Conservation (phyloP, 64 coral and sea anemone species). For the Stylophora pistillata region DNA sequence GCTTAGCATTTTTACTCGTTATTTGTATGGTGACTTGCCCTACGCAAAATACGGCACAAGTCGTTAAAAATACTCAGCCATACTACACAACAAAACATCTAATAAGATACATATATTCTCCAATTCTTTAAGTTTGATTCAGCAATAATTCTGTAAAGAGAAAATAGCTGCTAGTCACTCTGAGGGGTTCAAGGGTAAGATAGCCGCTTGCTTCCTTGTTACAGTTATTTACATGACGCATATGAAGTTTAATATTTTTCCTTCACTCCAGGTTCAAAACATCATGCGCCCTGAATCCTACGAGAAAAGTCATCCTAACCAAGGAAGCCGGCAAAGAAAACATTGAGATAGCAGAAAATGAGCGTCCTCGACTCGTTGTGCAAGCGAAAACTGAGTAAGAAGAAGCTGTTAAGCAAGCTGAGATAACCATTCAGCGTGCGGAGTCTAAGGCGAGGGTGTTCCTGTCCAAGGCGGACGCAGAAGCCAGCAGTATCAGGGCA, state of each 20-base stretch:
- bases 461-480: conserved; percentile 63
- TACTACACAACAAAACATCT: too few species aligned
- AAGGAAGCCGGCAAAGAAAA: conserved; percentile 87
- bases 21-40: too few species aligned
- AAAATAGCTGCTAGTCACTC: too few species aligned
- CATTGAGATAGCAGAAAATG: conserved; percentile 66
- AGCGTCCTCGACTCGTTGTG: conserved; percentile 71
- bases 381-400: conserved; percentile 52
- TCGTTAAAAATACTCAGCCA: too few species aligned
- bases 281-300: conserved; percentile 67
- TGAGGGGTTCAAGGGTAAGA: too few species aligned
- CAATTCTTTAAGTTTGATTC: too few species aligned
- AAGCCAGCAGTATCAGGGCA: conserved; percentile 56
- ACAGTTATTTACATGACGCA: too few species aligned
- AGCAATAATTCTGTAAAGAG: too few species aligned
- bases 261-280: conserved; percentile 13
- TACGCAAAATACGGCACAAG: too few species aligned
- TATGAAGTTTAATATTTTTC: not conserved
- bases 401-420: conserved; percentile 71
- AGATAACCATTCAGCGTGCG: conserved; percentile 56
- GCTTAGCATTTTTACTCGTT: too few species aligned
- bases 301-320: conserved; percentile 51
- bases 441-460: conserved; percentile 64
- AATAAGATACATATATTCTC: too few species aligned
- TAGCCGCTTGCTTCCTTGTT: too few species aligned